Evolutionary conservation across 2,888 invertebrate genomes (phyloP).

Genomic region (Rhamphomyia laevipes): DNA sequence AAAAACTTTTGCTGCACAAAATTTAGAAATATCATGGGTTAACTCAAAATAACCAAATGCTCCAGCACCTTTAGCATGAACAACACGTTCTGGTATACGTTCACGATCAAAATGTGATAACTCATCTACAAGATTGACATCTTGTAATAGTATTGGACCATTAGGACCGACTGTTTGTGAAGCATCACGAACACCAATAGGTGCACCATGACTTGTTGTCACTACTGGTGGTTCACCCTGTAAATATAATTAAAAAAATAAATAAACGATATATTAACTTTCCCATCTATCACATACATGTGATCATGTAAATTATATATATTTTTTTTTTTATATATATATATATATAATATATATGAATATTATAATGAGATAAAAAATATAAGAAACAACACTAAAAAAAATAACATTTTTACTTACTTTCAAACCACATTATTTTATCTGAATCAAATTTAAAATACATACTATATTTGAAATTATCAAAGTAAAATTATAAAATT

Average conservation of each 20-base stretch:
- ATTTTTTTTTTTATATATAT: too few relatives aligned
- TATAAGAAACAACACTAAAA: too few relatives aligned
- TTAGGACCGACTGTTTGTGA: constrained; percentile 74
- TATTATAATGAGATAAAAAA: too few relatives aligned
- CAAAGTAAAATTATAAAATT: too few relatives aligned
- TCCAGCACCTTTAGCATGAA: constrained; percentile 88
- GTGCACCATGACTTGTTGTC: constrained; percentile 71
- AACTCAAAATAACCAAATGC: constrained; percentile 82
- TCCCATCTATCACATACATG: too few relatives aligned
- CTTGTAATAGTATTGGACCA: constrained; percentile 80
- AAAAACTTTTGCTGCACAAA: constrained; percentile 68
- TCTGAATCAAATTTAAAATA: too few relatives aligned
- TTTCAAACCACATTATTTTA: too few relatives aligned
- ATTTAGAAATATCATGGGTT: constrained; percentile 73
- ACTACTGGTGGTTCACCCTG: constrained; percentile 45
- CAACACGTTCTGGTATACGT: constrained; percentile 89
- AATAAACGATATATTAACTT: too few relatives aligned
- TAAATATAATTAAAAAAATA: constrained; percentile 8
- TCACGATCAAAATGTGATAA: constrained; percentile 79
- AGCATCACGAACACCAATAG: constrained; percentile 49
- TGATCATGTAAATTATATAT: too few relatives aligned
- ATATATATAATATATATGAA: too few relatives aligned
- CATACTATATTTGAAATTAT: too few relatives aligned
- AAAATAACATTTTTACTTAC: too few relatives aligned
- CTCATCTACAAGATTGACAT: constrained; percentile 67